Base-by-base conservation (phyloP, 2,888 invertebrate species). In the Neoascia interrupta region DNA sequence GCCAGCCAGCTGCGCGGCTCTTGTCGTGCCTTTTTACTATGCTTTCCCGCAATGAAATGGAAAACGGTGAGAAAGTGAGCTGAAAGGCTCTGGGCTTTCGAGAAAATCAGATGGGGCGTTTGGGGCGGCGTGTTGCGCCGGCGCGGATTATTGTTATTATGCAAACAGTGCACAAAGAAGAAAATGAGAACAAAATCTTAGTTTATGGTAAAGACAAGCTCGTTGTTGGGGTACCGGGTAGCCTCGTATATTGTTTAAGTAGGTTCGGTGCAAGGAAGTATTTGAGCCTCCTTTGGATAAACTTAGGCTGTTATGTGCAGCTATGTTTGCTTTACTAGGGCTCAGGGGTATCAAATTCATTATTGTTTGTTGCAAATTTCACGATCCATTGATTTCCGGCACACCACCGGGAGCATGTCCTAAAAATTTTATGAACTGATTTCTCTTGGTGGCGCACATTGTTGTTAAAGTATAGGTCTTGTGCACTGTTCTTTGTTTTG, bases 61-160 rank as follows among this genome's bases (percentile, higher is more conserved):
- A 74, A 80, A 80, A 80, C 80, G 68, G 58, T 80, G 80, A 74
- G 80, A 80, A 80, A 80, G 80, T 69, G 43, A 60, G 36, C 47
- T 41, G 60, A 54, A 73, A 79, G 51, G 61, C 61, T 68, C 53
- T n/a, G n/a, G n/a, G 54, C 41, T 68, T 61, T 61, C 53, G 18
- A 54, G 49, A 61, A 73, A 79, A 66, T 68, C 13, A 60, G 60
- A 73, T 47, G 53, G 64, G 49, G 39, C 31, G 43, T 49, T 41
- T 41, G 15, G n/a, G n/a, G n/a, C n/a, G n/a, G 31, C 31, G 43
- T 47, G 54, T 53, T 36, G 39, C 34, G 11, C 49, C 56, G 37
- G 15, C 16, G 49, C 13, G 45, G 13, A 28, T 36, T 28, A 45
- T 53, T 43, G 13, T 54, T 79, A 73, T 73, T 79, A 68, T 68